Evolutionary conservation across 2,888 invertebrate genomes (phyloP), one percentile per base, ranked within the genome.

Genomic region (Pachliopta kotzebuea): DNA sequence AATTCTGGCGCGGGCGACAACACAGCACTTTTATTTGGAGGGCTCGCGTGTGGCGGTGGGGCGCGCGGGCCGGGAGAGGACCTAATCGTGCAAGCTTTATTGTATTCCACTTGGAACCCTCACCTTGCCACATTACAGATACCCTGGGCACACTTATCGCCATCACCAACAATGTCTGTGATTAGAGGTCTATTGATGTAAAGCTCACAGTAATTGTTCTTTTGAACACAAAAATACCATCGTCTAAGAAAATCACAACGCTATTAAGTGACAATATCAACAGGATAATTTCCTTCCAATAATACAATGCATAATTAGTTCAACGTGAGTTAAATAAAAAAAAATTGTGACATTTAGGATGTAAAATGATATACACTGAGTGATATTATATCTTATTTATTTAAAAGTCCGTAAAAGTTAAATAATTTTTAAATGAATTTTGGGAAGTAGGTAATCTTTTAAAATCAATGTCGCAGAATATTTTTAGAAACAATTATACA

Each of bases 1-100:
- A 90, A 89, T 86, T 90, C 90, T 88, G 87, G 84, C 90, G 88
- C 80, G 77, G 84, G 90, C 88, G 90, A 90, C 90, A 90, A 84
- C 88, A 76, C 84, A 88, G 83, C 87, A 85, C 85, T 88, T 90
- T 90, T 90, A 86, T 88, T 87, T 88, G 76, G 84, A 80, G 77
- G 80, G 75, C 81, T 83, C 84, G 86, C 83, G 88, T 86, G 88
- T 84, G 85, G 83, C 80, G 82, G 75, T 65, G 69, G 66, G 67
- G 69, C 70, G 70, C 75, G 69, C 76, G 77, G 72, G 71, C 65
- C 68, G 65, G 73, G 69, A 14, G 37, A 14, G 37, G 72, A 73
- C 76, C 86, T 88, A 88, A 88, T 88, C 88, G 85, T 81, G 86
- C 81, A 77, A 83, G 80, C 78, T 80, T 82, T 74, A 77, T 67